Percentiles rank a stretch among this genome's conserved stretches.
Evolutionary conservation across 1,140 invertebrate species (phyloP).

Genomic region (Pentalonia nigronervosa): DNA sequence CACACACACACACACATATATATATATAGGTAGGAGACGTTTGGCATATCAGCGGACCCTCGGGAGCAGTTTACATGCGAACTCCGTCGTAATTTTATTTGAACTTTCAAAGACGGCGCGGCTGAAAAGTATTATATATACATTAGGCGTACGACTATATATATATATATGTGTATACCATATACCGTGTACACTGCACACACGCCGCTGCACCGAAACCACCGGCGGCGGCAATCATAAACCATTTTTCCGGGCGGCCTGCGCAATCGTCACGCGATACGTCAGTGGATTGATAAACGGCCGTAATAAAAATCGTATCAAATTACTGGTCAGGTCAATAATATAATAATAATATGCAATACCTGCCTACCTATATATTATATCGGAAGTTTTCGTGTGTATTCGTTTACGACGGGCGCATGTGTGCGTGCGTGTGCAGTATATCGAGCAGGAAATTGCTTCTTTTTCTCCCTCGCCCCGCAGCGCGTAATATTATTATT

Average conservation of each 20-base stretch:
- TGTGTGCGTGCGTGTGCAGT: neutral
- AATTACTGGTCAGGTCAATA: slow-evolving; percentile 32
- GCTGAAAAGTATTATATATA: neutral
- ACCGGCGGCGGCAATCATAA: slow-evolving; percentile 12
- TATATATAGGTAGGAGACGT: slow-evolving; percentile 1
- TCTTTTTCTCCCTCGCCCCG: neutral
- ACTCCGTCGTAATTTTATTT: slow-evolving; percentile 47
- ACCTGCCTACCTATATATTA: neutral
- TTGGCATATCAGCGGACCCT: slow-evolving; percentile 19
- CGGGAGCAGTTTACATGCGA: slow-evolving; percentile 56
- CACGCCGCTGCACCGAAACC: too few species aligned
- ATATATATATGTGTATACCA: neutral
- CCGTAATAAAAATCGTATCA: slow-evolving; percentile 57
- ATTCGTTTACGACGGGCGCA: neutral
- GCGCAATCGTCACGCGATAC: slow-evolving; percentile 51
- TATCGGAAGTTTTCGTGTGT: neutral
- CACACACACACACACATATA: too few species aligned
- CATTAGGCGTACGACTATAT: neutral
- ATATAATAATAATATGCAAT: neutral
- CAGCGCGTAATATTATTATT: neutral
- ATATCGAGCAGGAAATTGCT: slow-evolving; percentile 37
- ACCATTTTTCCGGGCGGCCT: slow-evolving; percentile 35
- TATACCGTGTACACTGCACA: too few species aligned
- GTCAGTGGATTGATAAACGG: slow-evolving; percentile 52
- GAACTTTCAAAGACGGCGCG: slow-evolving; percentile 13